Evolutionary conservation across 2,888 invertebrate genomes (phyloP).

Genomic region (Acleris holmiana): DNA sequence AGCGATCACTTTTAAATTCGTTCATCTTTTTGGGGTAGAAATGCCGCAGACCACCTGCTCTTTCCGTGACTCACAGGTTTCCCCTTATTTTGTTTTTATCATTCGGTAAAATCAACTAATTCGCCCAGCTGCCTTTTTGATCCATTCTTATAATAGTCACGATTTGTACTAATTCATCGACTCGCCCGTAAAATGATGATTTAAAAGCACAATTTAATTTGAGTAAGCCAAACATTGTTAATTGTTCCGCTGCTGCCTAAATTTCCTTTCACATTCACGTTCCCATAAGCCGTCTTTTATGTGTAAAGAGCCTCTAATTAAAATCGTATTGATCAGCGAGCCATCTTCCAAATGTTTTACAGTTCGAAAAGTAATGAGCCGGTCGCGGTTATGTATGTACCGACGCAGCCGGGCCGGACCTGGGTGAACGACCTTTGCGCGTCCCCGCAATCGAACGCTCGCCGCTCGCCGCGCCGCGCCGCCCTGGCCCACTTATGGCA

Average conservation of each 20-base stretch:
- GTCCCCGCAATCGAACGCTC: slow-evolving; percentile 74
- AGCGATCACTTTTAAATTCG: slow-evolving; percentile 5
- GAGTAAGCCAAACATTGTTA: slow-evolving; percentile 11
- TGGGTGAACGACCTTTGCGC: slow-evolving; percentile 77
- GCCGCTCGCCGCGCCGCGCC: slow-evolving; percentile 49
- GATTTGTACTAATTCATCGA: slow-evolving; percentile 5
- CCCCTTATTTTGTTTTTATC: slow-evolving; percentile 27
- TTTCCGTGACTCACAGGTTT: slow-evolving; percentile 31
- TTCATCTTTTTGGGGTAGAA: slow-evolving; percentile 24
- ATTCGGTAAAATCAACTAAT: not conserved
- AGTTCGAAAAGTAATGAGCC: slow-evolving; percentile 41
- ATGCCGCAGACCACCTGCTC: slow-evolving; percentile 27
- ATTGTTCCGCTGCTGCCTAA: not conserved
- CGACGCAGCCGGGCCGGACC: slow-evolving; percentile 52
- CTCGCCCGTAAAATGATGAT: too few relatives aligned
- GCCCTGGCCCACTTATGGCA: slow-evolving; percentile 48
- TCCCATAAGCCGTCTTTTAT: slow-evolving; percentile 14
- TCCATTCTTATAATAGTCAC: slow-evolving; percentile 23
- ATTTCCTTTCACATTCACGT: slow-evolving; percentile 7
- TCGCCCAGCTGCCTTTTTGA: slow-evolving; percentile 30
- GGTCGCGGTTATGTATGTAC: slow-evolving; percentile 34
- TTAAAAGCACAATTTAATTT: not conserved
- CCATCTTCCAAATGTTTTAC: slow-evolving; percentile 43
- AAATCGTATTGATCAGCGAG: slow-evolving; percentile 44
- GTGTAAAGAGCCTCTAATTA: slow-evolving; percentile 29